Evolutionary conservation across 1,140 invertebrate species (phyloP), one percentile per base, ranked within the genome.

Genomic region (Zaprionus lachaisei): DNA sequence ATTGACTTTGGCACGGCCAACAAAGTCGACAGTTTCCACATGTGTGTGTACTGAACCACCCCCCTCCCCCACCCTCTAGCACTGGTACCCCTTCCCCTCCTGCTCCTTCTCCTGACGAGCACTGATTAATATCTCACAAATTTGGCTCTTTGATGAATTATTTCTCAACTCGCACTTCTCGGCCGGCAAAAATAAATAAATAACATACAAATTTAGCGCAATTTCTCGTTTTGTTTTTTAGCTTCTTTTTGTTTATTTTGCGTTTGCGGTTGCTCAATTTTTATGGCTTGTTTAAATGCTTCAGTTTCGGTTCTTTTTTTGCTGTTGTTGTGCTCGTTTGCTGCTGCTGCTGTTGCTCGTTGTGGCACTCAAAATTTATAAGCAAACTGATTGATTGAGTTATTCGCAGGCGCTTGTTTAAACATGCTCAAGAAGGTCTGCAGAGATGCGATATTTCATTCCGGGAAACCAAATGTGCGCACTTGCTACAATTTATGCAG

Each of bases 101-200:
- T 17, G 12, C 14, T 17, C 38, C 47, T 34, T 12, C 28, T 51
- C 34, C 24, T 24, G 34, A 51, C 2, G 15, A n/a, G 26, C 54
- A 70, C 80, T 85, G 83, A 87, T 87, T 87, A 87, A 87, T 87
- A 89, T 89, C 83, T 89, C 81, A 83, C 67, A 89, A 82, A 78
- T 72, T 80, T 80, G 64, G 81, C 71, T 77, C 81, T 89, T 78
- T 87, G 83, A 87, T 87, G 83, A 77, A 87, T 87, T 87, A 89
- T 83, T 89, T 77, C 67, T 71, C 65, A 72, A 62, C 79, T 86
- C 79, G 44, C 71, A 68, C 69, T 74, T 62, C 58, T 44, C 75
- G n/a, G 64, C 66, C 64, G 14, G 34, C 41, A 47, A 77, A 62
- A 58, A 82, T 67, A 77, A 80, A 78, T 80, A 80, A 87, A 89